A percentile compares a stretch with the other conserved stretches of the same genome.
Conservation (phyloP, 2,797 vertebrate genomes). For the Sebastes itinus region DNA sequence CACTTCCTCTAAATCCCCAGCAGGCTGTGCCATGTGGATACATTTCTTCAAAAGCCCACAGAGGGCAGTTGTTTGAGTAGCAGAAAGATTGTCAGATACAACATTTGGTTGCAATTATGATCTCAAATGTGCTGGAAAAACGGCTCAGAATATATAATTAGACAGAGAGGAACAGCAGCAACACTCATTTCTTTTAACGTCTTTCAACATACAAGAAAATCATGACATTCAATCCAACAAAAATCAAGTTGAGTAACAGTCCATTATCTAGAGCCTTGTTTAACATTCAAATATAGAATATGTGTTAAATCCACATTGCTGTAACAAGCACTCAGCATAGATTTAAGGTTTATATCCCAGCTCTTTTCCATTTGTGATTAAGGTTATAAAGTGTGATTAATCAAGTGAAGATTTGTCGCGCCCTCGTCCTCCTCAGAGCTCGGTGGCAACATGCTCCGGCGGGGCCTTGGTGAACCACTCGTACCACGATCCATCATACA, state of each 20-base stretch:
- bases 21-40: background rate
- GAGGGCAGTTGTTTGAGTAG: background rate
- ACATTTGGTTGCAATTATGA: background rate
- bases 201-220: too few species aligned
- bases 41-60: background rate
- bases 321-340: background rate
- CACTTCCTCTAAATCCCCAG: slow-evolving; percentile 1
- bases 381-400: background rate
- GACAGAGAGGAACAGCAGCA: too few species aligned
- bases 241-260: background rate
- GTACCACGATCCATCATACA: slow-evolving; percentile 89
- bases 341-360: background rate
- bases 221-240: too few species aligned
- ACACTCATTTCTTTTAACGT: too few species aligned
- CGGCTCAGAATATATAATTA: background rate
- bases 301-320: background rate
- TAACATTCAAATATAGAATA: background rate
- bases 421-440: slow-evolving; percentile 24
- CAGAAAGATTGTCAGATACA: background rate
- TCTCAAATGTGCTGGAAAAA: background rate
- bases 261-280: background rate
- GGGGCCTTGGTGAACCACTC: slow-evolving; percentile 89
- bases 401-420: background rate
- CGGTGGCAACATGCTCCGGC: slow-evolving; percentile 80
- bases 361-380: background rate